Evolutionary conservation across 2,797 vertebrate species (phyloP), one percentile per base, ranked within the genome.

Genomic region (Lycodopsis pacificus): DNA sequence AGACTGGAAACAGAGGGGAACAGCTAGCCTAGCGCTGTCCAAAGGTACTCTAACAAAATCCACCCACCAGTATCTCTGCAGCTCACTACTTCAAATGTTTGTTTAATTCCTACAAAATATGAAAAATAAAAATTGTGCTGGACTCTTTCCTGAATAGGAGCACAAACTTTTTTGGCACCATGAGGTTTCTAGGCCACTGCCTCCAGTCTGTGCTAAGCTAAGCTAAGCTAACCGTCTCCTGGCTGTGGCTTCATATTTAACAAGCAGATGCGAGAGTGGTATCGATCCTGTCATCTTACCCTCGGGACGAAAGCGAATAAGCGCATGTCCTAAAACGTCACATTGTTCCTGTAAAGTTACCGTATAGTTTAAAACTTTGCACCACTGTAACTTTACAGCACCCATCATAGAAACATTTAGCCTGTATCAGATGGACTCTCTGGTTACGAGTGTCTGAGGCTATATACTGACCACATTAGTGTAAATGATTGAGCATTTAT

Each of bases 331-430:
- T 8, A 12, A 71, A 65, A 71, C 59, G 1, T 19, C 36, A 58
- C 20, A 49, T n/a, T 40, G 34, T 51, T 65, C n/a, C 20, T 46
- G 62, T 22, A 63, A 44, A 71, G 46, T 54, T 27, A n/a, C 46
- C 22, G 11, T 25, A 11, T 53, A 44, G n/a, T 72, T 68, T 32
- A 46, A 71, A 62, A 66, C 3, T 6, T 34, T 2, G 14, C 66
- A 68, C 20, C 66, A 68, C 20, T 73, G 49, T 56, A 42, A 12
- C 58, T 34, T 57, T 71, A 51, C 49, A 75, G 38, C 78, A 72
- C 32, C 64, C 66, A 48, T 72, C 54, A 71, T 75, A 36, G 65
- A 71, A 79, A 81, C 57, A 80, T 70, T 79, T 38, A 65, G 63
- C 22, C 65, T 64, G 42, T 27, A 32, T 65, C 27, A 65, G 40